phyloP scores from a whole-genome alignment of 2,797 vertebrate species.

The Synaphobranchus kaupii region DNA sequence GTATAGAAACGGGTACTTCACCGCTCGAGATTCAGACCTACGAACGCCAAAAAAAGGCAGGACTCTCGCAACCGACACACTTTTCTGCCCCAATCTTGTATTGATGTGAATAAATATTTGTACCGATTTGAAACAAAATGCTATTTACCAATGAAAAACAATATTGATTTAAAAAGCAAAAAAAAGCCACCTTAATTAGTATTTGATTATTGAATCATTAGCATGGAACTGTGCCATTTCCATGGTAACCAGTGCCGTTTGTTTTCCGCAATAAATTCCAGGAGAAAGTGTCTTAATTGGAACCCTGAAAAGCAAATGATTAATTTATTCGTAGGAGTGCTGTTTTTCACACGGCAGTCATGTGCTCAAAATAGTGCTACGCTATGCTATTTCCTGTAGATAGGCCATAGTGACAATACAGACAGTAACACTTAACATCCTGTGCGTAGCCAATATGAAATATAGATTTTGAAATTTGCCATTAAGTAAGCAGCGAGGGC shows the following conservation, averaged over 20 bases:
- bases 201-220: neutral
- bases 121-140: neutral
- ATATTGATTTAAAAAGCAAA: neutral
- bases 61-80: neutral
- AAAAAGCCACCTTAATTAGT: neutral
- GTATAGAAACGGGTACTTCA: no score
- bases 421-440: neutral
- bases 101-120: neutral
- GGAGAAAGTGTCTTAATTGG: neutral
- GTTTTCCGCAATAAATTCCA: neutral
- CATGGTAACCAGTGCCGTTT: neutral
- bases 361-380: neutral
- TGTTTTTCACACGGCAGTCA: neutral
- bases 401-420: neutral
- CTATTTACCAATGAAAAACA: neutral
- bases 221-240: neutral
- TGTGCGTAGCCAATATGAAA: neutral
- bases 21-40: neutral
- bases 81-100: neutral
- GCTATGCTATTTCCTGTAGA: neutral
- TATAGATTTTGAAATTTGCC: neutral
- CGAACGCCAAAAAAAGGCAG: neutral
- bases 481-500: neutral
- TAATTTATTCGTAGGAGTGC: neutral
- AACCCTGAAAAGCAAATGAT: neutral